A percentile compares a stretch with the other conserved stretches of the same genome.
phyloP scores from a whole-genome alignment of 2,797 vertebrate species.

The Chloroceryle inda region DNA sequence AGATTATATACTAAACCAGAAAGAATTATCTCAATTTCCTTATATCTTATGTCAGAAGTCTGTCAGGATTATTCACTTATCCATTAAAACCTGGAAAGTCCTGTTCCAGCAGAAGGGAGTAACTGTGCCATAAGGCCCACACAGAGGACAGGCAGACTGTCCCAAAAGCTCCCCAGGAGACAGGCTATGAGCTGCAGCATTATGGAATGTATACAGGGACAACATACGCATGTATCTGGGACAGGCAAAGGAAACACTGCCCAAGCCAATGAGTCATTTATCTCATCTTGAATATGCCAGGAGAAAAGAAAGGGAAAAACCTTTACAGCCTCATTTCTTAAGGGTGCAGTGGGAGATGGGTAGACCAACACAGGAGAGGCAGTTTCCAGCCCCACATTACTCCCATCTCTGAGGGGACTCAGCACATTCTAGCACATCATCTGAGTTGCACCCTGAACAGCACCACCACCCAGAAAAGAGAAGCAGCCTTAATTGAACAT shows the following conservation, averaged over 20 bases:
- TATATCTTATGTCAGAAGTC: not conserved
- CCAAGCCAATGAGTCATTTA: not conserved
- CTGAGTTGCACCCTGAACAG: not conserved
- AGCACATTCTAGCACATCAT: not conserved
- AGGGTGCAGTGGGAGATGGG: accelerated
- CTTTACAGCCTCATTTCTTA: not conserved
- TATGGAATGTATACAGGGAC: accelerated
- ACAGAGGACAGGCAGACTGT: not conserved
- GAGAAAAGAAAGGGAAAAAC: not conserved
- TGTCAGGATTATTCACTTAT: not conserved
- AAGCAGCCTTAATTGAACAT: not conserved
- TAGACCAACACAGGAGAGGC: not conserved
- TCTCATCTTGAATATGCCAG: not conserved
- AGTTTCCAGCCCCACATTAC: not conserved
- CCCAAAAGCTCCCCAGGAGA: not conserved
- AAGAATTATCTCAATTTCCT: not conserved
- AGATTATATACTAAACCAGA: not conserved
- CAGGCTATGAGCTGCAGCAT: accelerated
- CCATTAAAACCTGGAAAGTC: not conserved
- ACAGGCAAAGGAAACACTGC: not conserved
- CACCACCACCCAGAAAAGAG: not conserved
- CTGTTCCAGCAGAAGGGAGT: not conserved
- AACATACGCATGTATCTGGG: accelerated
- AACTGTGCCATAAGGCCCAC: not conserved
- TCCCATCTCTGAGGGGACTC: not conserved